Percentiles rank a stretch among this genome's conserved stretches.
Evolutionary conservation across 2,797 vertebrate species (phyloP).

Genomic region (Anguilla pacifica): DNA sequence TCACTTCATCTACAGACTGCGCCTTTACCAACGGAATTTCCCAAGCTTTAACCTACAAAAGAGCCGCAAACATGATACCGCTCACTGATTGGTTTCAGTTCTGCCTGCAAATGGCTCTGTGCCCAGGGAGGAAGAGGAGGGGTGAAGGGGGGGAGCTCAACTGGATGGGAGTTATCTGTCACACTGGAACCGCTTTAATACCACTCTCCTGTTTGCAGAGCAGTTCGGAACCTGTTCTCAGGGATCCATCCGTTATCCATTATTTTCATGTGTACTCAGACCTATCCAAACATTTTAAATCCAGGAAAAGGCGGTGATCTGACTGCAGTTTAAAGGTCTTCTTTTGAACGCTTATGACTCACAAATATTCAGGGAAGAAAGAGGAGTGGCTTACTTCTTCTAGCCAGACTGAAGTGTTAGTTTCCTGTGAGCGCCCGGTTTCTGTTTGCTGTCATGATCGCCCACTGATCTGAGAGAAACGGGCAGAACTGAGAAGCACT

Average conservation of each 20-base stretch:
- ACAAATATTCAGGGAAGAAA: neutral
- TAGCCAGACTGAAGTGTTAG: neutral
- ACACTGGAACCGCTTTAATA: neutral
- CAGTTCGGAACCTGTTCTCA: neutral
- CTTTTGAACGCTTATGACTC: slow-evolving; percentile 7
- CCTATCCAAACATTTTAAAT: slow-evolving; percentile 21
- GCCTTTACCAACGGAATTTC: neutral
- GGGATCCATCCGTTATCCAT: slow-evolving; percentile 5
- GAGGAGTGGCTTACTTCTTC: slow-evolving; percentile 4
- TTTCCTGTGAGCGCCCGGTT: neutral
- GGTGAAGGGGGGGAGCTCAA: neutral
- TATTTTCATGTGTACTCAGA: slow-evolving; percentile 22
- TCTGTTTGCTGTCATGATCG: slow-evolving; percentile 9
- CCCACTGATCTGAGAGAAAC: neutral
- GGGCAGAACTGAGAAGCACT: neutral
- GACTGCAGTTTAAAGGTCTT: slow-evolving; percentile 16
- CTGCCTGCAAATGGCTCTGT: neutral
- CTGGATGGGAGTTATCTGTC: neutral
- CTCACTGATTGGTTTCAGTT: slow-evolving; percentile 14
- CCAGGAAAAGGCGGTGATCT: neutral
- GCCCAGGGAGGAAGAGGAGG: neutral
- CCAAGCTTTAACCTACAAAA: slow-evolving; percentile 11
- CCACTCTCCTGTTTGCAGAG: slow-evolving; percentile 5
- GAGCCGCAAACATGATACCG: slow-evolving; percentile 16
- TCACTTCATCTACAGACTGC: neutral